Percentiles rank a stretch among this genome's conserved stretches.
These are phyloP conservation scores for Malurus leucopterus DNA, from an alignment of 2,797 vertebrate species.

Conservation along the genomic window DNA sequence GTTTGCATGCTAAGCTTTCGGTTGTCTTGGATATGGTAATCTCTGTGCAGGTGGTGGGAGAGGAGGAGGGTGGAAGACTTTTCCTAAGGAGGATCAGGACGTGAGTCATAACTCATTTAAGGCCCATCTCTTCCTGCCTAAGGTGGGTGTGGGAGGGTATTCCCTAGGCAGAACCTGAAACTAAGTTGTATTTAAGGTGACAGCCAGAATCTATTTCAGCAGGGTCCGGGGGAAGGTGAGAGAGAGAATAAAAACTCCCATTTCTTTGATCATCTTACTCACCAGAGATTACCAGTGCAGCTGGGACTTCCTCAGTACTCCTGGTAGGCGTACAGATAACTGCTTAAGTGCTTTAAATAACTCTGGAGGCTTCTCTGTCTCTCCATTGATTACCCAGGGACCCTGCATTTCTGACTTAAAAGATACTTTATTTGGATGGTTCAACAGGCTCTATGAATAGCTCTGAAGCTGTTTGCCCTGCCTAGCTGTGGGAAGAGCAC, in stretches of 20 bases:
- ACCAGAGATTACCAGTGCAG: background rate
- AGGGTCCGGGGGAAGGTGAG: background rate
- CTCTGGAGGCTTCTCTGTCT: background rate
- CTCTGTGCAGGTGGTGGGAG: background rate
- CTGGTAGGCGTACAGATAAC: background rate
- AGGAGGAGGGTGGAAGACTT: background rate
- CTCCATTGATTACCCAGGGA: background rate
- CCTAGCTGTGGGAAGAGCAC: background rate
- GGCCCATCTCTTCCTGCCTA: background rate
- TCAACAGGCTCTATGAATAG: background rate
- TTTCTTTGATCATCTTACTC: slow-evolving; percentile 14
- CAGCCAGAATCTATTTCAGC: slow-evolving; percentile 17
- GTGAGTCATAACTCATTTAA: slow-evolving; percentile 40
- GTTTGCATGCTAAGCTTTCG: background rate
- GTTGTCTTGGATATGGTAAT: slow-evolving; percentile 23
- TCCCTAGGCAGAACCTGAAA: slow-evolving; percentile 22
- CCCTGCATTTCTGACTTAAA: background rate
- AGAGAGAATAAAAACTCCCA: background rate
- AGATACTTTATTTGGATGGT: background rate
- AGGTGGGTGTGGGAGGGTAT: slow-evolving; percentile 29
- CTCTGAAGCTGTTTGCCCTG: background rate
- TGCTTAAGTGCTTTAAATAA: slow-evolving; percentile 24
- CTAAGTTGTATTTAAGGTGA: background rate
- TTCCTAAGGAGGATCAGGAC: background rate
- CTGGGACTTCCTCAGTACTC: background rate